These are phyloP conservation scores for Melanerpes formicivorus DNA, from an alignment of 2,113 vertebrate genomes.

Conservation along the genomic window DNA sequence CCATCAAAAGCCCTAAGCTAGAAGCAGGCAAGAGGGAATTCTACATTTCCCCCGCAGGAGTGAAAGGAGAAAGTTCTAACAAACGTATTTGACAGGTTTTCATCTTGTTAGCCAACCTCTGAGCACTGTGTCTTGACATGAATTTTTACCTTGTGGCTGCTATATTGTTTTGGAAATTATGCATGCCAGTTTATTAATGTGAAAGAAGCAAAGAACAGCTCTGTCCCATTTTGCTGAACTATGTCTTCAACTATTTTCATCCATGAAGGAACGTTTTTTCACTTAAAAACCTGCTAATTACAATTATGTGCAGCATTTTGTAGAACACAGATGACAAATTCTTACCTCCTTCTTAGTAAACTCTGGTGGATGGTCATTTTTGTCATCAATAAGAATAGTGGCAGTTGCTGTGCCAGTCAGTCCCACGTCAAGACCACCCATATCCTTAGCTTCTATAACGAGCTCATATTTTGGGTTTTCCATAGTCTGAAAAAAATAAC, in stretches of 20 bases:
- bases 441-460: conserved; percentile 95
- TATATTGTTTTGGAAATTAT: neutral
- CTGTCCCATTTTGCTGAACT: neutral
- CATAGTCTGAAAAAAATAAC: conserved; percentile 81
- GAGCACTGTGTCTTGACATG: neutral
- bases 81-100: neutral
- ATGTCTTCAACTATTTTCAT: neutral
- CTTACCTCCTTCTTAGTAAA: conserved; percentile 97
- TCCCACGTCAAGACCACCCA: conserved; percentile 93
- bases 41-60: neutral
- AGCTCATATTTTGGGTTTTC: conserved; percentile 93
- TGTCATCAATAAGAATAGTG: conserved; percentile 95
- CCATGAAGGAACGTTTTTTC: neutral
- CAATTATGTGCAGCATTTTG: neutral
- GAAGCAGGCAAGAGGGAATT: neutral
- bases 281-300: neutral
- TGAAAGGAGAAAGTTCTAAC: neutral
- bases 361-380: conserved; percentile 95
- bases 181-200: neutral
- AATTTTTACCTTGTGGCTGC: neutral
- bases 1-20: neutral
- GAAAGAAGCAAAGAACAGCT: neutral
- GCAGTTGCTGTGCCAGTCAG: conserved; percentile 93
- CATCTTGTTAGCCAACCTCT: neutral
- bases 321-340: neutral